phyloP scores from a whole-genome alignment of 2,113 vertebrate genomes.

The Pluvianellus socialis region DNA sequence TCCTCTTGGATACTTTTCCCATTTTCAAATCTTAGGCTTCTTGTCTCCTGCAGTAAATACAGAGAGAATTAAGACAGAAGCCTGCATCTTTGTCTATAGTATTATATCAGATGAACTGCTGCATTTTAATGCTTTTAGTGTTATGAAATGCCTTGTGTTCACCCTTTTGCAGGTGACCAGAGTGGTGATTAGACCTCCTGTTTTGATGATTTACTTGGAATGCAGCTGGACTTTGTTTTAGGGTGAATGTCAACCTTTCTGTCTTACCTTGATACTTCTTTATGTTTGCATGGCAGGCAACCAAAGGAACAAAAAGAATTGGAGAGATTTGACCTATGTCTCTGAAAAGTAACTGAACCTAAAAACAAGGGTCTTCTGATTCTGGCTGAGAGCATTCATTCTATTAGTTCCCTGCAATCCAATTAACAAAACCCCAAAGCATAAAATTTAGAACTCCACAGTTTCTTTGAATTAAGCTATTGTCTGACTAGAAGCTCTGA shows the following conservation, averaged over 20 bases:
- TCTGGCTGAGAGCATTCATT: not conserved
- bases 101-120: not conserved
- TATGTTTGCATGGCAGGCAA: not conserved
- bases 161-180: not conserved
- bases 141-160: not conserved
- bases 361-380: not conserved
- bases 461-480: not conserved
- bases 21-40: not conserved
- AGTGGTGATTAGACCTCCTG: not conserved
- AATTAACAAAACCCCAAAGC: not conserved
- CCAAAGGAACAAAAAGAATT: not conserved
- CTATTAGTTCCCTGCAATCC: not conserved
- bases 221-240: not conserved
- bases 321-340: not conserved
- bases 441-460: not conserved
- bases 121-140: not conserved
- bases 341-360: not conserved
- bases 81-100: not conserved
- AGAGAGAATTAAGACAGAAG: not conserved
- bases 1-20: not conserved
- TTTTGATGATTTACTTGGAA: constrained; percentile 7
- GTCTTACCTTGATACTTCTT: not conserved
- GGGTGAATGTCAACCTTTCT: not conserved
- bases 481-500: not conserved
- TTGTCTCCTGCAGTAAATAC: not conserved